Percentiles rank a stretch among this genome's conserved stretches.
phyloP scores from a whole-genome alignment of 2,113 vertebrate species.

The Lipophrys pholis region DNA sequence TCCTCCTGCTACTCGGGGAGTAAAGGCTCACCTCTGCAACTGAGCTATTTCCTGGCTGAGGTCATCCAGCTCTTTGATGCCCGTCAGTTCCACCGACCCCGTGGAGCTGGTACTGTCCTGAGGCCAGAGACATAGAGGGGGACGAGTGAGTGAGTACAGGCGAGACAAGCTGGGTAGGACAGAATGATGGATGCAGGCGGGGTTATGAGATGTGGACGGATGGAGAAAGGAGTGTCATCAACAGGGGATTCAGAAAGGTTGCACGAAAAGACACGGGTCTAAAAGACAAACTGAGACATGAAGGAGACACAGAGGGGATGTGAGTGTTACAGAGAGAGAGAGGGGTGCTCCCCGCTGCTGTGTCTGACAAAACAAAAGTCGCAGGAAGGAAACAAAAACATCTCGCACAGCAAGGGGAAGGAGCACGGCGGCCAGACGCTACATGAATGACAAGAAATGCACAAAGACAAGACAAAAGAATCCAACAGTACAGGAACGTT shows the following conservation, averaged over 20 bases:
- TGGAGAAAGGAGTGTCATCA: not conserved
- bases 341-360: constrained; percentile 49
- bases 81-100: constrained; percentile 89
- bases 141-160: constrained; percentile 13
- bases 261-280: not conserved
- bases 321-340: constrained; percentile 15
- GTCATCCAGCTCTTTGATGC: constrained; percentile 95
- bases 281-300: no score
- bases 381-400: constrained; percentile 71
- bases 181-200: not conserved
- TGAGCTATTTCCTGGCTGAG: constrained; percentile 95
- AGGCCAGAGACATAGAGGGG: constrained; percentile 53
- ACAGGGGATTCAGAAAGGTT: not conserved
- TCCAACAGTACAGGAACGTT: not conserved
- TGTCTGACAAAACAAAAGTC: constrained; percentile 63
- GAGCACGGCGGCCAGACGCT: constrained; percentile 43
- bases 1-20: constrained; percentile 46
- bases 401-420: constrained; percentile 35
- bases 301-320: no score
- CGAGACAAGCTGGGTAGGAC: not conserved
- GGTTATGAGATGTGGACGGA: not conserved
- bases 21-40: constrained; percentile 90
- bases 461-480: constrained; percentile 30
- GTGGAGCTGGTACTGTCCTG: constrained; percentile 88
- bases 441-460: constrained; percentile 44